Conservation (phyloP, 2,888 invertebrate species). For the Belgica antarctica region DNA sequence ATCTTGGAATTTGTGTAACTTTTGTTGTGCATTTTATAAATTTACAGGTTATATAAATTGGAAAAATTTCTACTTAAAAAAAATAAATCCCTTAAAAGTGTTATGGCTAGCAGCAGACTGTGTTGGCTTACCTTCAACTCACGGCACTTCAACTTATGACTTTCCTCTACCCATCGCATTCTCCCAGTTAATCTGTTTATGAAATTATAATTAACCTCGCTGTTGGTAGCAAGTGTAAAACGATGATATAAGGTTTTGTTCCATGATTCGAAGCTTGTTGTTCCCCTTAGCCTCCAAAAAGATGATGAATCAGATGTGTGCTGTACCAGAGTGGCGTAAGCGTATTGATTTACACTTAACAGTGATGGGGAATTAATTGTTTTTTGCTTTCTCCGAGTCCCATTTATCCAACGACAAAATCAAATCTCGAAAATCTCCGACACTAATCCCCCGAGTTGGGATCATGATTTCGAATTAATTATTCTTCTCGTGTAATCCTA, state of each 20-base stretch:
- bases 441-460: conserved; percentile 5
- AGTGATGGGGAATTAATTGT: background rate
- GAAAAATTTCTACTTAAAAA: too few relatives aligned
- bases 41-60: too few relatives aligned
- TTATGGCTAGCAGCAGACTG: too few relatives aligned
- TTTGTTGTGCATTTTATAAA: too few relatives aligned
- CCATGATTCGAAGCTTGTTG: background rate
- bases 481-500: conserved; percentile 31
- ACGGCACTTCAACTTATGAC: background rate
- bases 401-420: background rate
- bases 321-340: background rate
- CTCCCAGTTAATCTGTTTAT: conserved; percentile 31
- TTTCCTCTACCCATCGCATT: background rate
- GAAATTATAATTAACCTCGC: conserved; percentile 39
- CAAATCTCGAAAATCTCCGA: conserved; percentile 9
- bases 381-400: background rate
- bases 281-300: background rate
- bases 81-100: too few relatives aligned
- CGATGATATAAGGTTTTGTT: conserved; percentile 8
- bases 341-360: conserved; percentile 18
- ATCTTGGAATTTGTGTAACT: too few relatives aligned
- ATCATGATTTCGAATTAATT: conserved; percentile 27
- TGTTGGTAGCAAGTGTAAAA: background rate
- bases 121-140: too few relatives aligned
- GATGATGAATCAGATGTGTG: background rate